A percentile compares a stretch with the other conserved stretches of the same genome.
Evolutionary conservation across 30 jellyfish, hydroid and myxozoan genomes (phyloP).

Genomic region (Pseudorhiza aurosa): DNA sequence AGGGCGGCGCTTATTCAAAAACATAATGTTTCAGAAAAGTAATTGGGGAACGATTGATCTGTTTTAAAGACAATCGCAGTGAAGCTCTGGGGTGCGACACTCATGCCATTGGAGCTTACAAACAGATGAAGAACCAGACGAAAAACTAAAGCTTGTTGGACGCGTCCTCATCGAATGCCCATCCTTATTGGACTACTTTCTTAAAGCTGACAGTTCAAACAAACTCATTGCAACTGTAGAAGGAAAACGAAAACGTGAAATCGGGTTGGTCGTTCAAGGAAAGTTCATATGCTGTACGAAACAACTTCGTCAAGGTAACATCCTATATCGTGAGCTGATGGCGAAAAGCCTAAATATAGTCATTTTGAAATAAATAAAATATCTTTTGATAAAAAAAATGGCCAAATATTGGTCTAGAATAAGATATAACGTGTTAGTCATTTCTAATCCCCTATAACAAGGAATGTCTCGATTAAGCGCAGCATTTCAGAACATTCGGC

Average conservation of each 20-base stretch:
- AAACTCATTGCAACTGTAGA: constrained; percentile 1
- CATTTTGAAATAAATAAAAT: background rate
- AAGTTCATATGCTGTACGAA: constrained; percentile 2
- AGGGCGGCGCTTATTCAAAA: background rate
- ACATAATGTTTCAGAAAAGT: background rate
- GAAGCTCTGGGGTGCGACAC: constrained; percentile 5
- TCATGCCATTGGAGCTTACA: constrained; percentile 14
- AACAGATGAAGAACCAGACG: background rate
- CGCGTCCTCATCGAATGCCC: constrained; percentile 2
- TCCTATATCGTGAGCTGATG: constrained; percentile 4
- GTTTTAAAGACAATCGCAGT: constrained; percentile 1
- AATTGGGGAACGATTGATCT: constrained; percentile 3
- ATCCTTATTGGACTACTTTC: background rate
- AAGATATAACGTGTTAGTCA: constrained; percentile 3
- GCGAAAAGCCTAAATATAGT: background rate
- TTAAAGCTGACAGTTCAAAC: constrained; percentile 2
- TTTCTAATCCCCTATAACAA: constrained; percentile 10
- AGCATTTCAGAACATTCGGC: background rate
- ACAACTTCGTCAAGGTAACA: background rate
- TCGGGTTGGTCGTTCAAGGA: constrained; percentile 5
- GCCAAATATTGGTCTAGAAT: background rate
- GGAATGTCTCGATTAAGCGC: constrained; percentile 8
- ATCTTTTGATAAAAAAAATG: background rate
- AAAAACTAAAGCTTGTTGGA: background rate
- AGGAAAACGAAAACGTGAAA: background rate